These are phyloP conservation scores for Caenorhabditis afra DNA, from an alignment of 2,888 invertebrate genomes.

Conservation along the genomic window DNA sequence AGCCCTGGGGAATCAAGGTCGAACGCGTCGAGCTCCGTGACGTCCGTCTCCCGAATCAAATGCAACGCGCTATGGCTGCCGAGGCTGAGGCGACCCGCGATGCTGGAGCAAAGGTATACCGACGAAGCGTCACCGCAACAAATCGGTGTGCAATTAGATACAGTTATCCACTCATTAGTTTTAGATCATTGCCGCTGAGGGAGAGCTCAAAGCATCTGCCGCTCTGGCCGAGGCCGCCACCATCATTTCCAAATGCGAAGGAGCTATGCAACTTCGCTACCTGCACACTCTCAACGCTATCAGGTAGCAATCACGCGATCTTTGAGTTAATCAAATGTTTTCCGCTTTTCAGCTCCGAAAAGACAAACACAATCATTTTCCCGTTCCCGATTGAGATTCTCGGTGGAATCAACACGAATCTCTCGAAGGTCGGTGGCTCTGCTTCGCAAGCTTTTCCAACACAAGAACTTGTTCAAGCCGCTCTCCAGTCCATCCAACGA, in stretches of 20 bases:
- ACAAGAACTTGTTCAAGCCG: conserved; percentile 44
- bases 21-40: conserved; percentile 82
- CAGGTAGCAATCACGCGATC: conserved; percentile 31
- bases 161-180: conserved; percentile 28
- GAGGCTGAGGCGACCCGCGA: conserved; percentile 94
- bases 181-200: conserved; percentile 94
- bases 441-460: conserved; percentile 20
- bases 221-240: conserved; percentile 96
- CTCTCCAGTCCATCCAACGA: conserved; percentile 37
- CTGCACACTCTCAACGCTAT: conserved; percentile 95
- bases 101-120: conserved; percentile 82
- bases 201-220: conserved; percentile 89
- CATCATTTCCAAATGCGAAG: conserved; percentile 91
- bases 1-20: conserved; percentile 82
- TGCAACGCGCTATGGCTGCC: conserved; percentile 95
- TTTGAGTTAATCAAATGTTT: not conserved
- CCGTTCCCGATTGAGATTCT: conserved; percentile 69
- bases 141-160: not conserved
- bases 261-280: conserved; percentile 93
- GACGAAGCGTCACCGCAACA: not conserved
- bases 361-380: conserved; percentile 67
- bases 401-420: conserved; percentile 37
- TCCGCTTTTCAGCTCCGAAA: conserved; percentile 60
- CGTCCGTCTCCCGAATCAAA: conserved; percentile 90
- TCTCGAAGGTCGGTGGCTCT: not conserved